Conservation (phyloP, 2,113 vertebrate species). For the Xiphophorus hellerii region DNA sequence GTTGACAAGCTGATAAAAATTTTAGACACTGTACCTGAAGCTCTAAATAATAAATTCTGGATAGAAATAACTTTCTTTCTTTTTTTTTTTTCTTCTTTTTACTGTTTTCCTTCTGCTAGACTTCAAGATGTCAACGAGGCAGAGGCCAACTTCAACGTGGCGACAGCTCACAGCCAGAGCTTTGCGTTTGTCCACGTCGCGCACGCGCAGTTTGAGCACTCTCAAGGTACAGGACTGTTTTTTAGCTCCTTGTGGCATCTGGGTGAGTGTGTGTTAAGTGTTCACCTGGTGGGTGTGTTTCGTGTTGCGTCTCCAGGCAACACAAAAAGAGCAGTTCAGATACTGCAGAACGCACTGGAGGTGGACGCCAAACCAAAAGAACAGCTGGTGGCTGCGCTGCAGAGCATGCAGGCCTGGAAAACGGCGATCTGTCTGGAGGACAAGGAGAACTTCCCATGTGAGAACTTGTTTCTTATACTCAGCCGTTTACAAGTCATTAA, state of each 20-base stretch:
- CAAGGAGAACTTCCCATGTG: constrained; percentile 88
- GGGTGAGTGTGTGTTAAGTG: not conserved
- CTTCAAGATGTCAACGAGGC: constrained; percentile 89
- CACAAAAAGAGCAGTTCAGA: constrained; percentile 84
- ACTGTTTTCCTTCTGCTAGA: constrained; percentile 40
- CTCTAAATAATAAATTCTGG: not conserved
- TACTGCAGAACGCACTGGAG: constrained; percentile 90
- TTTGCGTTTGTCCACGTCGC: constrained; percentile 96
- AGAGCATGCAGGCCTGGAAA: constrained; percentile 83
- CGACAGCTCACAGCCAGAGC: constrained; percentile 88
- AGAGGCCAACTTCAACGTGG: constrained; percentile 90
- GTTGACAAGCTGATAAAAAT: not conserved
- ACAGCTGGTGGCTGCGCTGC: constrained; percentile 84
- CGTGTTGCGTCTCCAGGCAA: constrained; percentile 79
- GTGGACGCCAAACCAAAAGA: constrained; percentile 86
- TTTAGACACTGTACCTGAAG: not conserved
- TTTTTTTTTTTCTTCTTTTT: not conserved
- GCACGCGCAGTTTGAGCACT: constrained; percentile 92
- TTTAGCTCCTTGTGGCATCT: not conserved
- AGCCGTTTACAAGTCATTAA: not conserved
- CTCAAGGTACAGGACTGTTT: constrained; percentile 81
- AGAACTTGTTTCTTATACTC: constrained; percentile 8
- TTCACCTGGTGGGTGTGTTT: not conserved
- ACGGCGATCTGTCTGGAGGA: constrained; percentile 80
- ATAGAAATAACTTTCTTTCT: not conserved